Percentiles rank a stretch among this genome's conserved stretches.
phyloP scores from a whole-genome alignment of 2,888 invertebrate species.

The Tuta absoluta region DNA sequence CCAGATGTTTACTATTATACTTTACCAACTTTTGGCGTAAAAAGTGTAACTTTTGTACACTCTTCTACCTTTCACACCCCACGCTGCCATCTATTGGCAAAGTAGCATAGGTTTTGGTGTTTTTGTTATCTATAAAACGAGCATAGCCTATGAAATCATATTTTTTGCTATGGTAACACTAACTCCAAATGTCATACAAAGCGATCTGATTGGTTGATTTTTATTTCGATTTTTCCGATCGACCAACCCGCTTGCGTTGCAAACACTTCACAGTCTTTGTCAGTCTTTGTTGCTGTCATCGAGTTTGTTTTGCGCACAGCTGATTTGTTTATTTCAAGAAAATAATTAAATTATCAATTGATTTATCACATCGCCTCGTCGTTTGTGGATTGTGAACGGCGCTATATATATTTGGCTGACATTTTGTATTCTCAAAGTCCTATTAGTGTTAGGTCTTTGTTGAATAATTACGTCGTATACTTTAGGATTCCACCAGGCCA shows the following conservation, averaged over 20 bases:
- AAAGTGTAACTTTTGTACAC: too few species aligned
- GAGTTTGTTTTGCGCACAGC: constrained; percentile 27
- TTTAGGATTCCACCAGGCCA: constrained; percentile 13
- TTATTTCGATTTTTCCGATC: constrained; percentile 26
- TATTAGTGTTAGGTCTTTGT: constrained; percentile 27
- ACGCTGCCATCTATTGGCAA: not conserved
- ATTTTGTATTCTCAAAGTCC: constrained; percentile 26
- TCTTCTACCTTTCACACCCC: not conserved
- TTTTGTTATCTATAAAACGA: constrained; percentile 12
- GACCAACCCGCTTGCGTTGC: constrained; percentile 24
- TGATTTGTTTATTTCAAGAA: constrained; percentile 31
- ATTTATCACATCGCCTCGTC: constrained; percentile 35
- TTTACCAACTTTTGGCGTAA: too few species aligned
- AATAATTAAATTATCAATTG: constrained; percentile 29
- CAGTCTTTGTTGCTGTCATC: constrained; percentile 27
- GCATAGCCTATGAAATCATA: not conserved
- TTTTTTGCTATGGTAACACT: constrained; percentile 16
- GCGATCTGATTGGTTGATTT: constrained; percentile 24
- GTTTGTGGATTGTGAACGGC: constrained; percentile 29
- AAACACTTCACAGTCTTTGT: not conserved
- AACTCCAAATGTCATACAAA: constrained; percentile 10
- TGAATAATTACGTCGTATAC: constrained; percentile 30
- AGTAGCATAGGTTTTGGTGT: not conserved
- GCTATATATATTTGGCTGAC: not conserved
- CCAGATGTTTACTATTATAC: too few species aligned